phyloP scores from a whole-genome alignment of 2,888 invertebrate species.

The Tipula lateralis region DNA sequence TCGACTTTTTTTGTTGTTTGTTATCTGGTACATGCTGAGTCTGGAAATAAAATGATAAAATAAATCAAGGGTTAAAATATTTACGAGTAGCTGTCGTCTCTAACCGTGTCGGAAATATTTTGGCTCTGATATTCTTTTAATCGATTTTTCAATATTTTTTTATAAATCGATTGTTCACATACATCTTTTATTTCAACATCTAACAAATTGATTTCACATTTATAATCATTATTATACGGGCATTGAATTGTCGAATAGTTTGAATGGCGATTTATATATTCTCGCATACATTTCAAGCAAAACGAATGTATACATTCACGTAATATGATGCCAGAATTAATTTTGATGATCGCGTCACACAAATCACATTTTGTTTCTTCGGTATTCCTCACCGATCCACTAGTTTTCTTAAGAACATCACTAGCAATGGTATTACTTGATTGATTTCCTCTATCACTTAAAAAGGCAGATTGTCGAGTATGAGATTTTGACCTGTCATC shows the following conservation, averaged over 20 bases:
- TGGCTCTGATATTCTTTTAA: neutral
- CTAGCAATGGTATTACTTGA: too few relatives aligned
- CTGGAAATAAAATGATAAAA: too few relatives aligned
- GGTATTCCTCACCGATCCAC: neutral
- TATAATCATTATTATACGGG: too few relatives aligned
- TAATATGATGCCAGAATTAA: neutral
- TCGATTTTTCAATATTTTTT: neutral
- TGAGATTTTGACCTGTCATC: too few relatives aligned
- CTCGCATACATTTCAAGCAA: neutral
- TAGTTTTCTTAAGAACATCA: too few relatives aligned
- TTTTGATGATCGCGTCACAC: neutral
- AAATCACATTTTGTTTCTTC: neutral
- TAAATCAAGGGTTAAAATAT: too few relatives aligned
- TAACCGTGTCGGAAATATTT: neutral
- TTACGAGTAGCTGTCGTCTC: too few relatives aligned
- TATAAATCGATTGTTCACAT: neutral
- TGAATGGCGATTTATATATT: neutral
- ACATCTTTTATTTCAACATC: neutral
- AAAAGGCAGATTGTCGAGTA: too few relatives aligned
- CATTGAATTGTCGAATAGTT: neutral
- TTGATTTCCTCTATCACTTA: too few relatives aligned
- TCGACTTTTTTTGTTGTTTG: too few relatives aligned
- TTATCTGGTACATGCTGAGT: too few relatives aligned
- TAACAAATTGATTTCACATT: neutral
- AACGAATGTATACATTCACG: neutral